phyloP scores from a whole-genome alignment of 2,113 vertebrate species.

The human region DNA sequence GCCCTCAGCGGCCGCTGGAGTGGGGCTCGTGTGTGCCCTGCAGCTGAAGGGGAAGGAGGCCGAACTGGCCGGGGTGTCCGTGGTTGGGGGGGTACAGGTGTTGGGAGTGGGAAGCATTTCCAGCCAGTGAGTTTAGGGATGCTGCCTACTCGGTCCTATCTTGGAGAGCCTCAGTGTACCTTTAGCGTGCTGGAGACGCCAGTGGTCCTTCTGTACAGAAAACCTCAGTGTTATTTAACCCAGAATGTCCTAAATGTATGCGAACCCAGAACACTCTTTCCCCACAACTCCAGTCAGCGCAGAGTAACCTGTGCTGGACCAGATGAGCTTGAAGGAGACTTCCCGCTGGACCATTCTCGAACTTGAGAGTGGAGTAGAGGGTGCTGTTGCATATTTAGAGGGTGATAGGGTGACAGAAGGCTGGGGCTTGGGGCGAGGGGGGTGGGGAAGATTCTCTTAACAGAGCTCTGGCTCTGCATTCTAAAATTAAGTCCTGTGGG shows the following conservation, averaged over 20 bases:
- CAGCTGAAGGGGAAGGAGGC: background rate
- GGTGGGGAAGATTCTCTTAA: background rate
- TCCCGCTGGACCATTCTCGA: background rate
- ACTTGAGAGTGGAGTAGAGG: background rate
- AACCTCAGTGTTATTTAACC: background rate
- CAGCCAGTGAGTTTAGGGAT: too few species aligned
- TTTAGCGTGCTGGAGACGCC: background rate
- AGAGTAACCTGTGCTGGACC: background rate
- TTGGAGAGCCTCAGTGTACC: background rate
- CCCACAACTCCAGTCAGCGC: background rate
- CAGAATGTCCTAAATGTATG: background rate
- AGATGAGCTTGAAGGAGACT: background rate
- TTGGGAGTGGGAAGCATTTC: background rate
- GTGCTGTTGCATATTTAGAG: background rate
- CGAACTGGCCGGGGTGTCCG: background rate
- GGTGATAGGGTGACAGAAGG: background rate
- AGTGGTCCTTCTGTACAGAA: background rate
- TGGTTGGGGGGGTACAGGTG: background rate
- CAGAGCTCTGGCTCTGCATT: background rate
- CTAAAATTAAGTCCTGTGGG: background rate
- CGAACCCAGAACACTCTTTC: background rate
- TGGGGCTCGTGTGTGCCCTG: background rate
- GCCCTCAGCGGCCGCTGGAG: accelerated
- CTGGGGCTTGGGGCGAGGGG: background rate
- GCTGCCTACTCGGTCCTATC: background rate